These are phyloP conservation scores for Dilophus febrilis DNA, from an alignment of 2,888 invertebrate genomes.

Conservation along the genomic window DNA sequence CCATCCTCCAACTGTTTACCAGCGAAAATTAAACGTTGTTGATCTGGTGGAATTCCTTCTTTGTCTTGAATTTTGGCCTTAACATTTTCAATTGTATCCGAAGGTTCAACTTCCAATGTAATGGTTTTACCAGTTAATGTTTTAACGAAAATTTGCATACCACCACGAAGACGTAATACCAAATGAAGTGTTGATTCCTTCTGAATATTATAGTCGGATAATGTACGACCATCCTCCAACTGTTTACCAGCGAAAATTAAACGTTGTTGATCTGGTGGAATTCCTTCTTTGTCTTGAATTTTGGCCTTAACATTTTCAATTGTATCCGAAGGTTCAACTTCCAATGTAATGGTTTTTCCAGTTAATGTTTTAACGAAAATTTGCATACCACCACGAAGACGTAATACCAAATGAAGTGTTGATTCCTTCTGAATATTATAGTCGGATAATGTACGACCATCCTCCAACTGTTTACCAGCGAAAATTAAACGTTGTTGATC, in stretches of 20 bases:
- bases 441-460: conserved; percentile 38
- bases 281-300: conserved; percentile 36
- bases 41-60: conserved; percentile 41
- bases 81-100: conserved; percentile 46
- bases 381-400: conserved; percentile 46
- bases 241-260: conserved; percentile 49
- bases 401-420: conserved; percentile 34
- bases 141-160: conserved; percentile 40
- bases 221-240: conserved; percentile 45
- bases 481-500: conserved; percentile 38
- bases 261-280: conserved; percentile 41
- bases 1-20: conserved; percentile 56
- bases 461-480: conserved; percentile 39
- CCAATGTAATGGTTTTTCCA: conserved; percentile 40
- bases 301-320: conserved; percentile 45
- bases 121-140: conserved; percentile 21
- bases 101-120: conserved; percentile 43
- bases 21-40: conserved; percentile 46
- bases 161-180: conserved; percentile 43
- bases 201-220: conserved; percentile 48
- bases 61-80: conserved; percentile 42
- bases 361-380: conserved; percentile 41
- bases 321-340: conserved; percentile 40
- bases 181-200: conserved; percentile 42
- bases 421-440: conserved; percentile 42